These are phyloP conservation scores for Raphicerus campestris DNA, from an alignment of 2,113 vertebrate species.

Conservation along the genomic window DNA sequence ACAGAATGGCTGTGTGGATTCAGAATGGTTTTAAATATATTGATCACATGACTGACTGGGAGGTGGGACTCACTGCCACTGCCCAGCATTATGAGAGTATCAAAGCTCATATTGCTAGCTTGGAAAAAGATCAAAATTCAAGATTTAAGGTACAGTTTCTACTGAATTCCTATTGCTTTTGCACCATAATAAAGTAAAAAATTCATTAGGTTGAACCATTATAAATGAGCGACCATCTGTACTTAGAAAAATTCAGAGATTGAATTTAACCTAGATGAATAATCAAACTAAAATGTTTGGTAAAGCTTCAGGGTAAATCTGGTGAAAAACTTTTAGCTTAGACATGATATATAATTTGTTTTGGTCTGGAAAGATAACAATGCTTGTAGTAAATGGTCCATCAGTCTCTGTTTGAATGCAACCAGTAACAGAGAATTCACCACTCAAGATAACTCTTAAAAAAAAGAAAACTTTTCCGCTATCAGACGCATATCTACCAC, in stretches of 20 bases:
- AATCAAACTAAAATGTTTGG: neutral
- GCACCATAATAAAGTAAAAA: neutral
- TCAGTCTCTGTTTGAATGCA: neutral
- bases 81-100: neutral
- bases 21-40: neutral
- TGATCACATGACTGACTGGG: neutral
- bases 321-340: neutral
- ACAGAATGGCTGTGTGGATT: neutral
- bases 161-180: neutral
- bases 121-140: neutral
- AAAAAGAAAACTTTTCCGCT: neutral
- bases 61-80: neutral
- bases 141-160: neutral
- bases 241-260: neutral
- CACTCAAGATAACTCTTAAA: neutral
- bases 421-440: neutral
- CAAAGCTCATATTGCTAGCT: neutral
- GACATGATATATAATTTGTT: neutral
- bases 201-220: neutral
- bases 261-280: neutral
- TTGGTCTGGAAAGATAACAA: neutral
- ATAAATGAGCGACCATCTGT: neutral
- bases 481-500: neutral
- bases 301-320: neutral
- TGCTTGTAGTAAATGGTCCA: neutral